These are phyloP conservation scores for Diogma glabrata DNA, from an alignment of 2,888 invertebrate genomes.

Conservation along the genomic window DNA sequence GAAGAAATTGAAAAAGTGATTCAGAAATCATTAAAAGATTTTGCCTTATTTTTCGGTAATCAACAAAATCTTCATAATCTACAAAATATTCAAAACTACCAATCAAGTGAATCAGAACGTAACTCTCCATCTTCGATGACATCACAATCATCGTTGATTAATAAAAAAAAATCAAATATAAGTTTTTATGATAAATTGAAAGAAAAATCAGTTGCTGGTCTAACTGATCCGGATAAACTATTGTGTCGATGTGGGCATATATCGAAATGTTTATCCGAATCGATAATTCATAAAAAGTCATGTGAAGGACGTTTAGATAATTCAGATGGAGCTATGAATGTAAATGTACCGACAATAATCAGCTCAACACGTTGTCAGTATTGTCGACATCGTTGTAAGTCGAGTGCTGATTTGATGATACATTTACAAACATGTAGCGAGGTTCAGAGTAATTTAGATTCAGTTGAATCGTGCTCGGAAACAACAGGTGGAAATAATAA, in stretches of 20 bases:
- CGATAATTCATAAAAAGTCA: constrained; percentile 63
- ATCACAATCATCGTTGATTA: constrained; percentile 27
- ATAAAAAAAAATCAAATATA: constrained; percentile 47
- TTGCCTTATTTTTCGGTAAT: constrained; percentile 22
- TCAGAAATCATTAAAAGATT: constrained; percentile 38
- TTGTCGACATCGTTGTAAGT: constrained; percentile 78
- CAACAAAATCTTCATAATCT: constrained; percentile 12
- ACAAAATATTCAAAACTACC: constrained; percentile 11
- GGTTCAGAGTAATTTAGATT: constrained; percentile 36
- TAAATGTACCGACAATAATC: too few species aligned
- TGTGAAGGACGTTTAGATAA: constrained; percentile 46
- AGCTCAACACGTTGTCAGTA: constrained; percentile 73
- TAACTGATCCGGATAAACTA: constrained; percentile 50
- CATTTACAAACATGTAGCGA: constrained; percentile 63
- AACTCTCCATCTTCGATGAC: constrained; percentile 14
- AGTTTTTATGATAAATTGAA: constrained; percentile 76
- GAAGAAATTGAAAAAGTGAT: background rate
- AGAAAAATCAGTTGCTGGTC: constrained; percentile 53
- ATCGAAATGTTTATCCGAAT: constrained; percentile 71
- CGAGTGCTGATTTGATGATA: constrained; percentile 61
- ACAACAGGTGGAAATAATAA: constrained; percentile 12
- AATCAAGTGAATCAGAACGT: background rate
- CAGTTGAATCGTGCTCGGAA: constrained; percentile 30
- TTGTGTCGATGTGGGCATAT: constrained; percentile 63
- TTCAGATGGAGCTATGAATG: background rate